A percentile compares a stretch with the other conserved stretches of the same genome.
Conservation (phyloP, 2,888 invertebrate species). For the Euzophera pinguis region DNA sequence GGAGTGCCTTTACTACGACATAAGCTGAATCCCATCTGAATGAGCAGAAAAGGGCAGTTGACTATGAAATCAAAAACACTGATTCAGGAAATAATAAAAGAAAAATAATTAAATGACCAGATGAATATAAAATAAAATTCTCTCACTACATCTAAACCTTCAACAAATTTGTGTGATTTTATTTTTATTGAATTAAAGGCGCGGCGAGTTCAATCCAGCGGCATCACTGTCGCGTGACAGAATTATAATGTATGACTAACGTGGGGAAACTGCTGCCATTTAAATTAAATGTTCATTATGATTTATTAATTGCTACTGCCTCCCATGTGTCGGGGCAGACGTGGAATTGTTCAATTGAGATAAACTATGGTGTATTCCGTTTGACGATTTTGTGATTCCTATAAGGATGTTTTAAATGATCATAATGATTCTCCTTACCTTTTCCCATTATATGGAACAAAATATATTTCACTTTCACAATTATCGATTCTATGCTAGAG, state of each 20-base stretch:
- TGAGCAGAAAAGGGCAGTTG: too few species aligned
- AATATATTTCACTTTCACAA: too few species aligned
- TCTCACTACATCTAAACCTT: too few species aligned
- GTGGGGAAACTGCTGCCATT: slow-evolving; percentile 29
- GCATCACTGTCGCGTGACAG: slow-evolving; percentile 36
- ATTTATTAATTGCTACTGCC: slow-evolving; percentile 29
- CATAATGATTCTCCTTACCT: background rate
- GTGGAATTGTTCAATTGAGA: background rate
- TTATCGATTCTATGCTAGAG: too few species aligned
- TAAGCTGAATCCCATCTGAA: too few species aligned
- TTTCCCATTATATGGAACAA: too few species aligned
- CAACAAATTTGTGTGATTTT: too few species aligned
- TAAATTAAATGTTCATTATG: slow-evolving; percentile 33
- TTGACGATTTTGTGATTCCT: background rate
- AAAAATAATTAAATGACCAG: too few species aligned
- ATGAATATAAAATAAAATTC: too few species aligned
- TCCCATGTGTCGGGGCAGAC: background rate
- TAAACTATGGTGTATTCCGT: background rate
- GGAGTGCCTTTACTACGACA: too few species aligned
- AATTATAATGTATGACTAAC: slow-evolving; percentile 41
- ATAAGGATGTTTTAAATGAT: background rate
- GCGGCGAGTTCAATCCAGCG: slow-evolving; percentile 36
- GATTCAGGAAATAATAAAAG: too few species aligned
- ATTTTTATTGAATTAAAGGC: background rate
- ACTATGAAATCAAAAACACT: too few species aligned